Evolutionary conservation across 1,140 invertebrate species (phyloP).

Genomic region (Goniozus legneri): DNA sequence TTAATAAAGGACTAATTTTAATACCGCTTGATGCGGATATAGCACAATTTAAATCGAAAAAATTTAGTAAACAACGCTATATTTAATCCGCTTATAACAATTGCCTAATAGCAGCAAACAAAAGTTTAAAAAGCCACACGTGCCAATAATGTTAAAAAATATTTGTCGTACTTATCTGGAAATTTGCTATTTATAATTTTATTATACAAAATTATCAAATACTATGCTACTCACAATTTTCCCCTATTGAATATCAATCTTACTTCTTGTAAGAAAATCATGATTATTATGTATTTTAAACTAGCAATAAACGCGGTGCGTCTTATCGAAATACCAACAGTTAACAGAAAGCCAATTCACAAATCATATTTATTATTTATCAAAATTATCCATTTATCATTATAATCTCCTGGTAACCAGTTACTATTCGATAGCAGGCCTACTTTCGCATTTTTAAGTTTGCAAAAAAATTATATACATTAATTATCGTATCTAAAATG

Average conservation of each 20-base stretch:
- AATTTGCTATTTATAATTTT: too few relatives aligned
- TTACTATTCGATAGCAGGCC: conserved; percentile 21
- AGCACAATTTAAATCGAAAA: conserved; percentile 1
- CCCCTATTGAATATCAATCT: too few relatives aligned
- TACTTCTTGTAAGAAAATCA: too few relatives aligned
- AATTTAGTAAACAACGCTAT: conserved; percentile 8
- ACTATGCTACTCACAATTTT: too few relatives aligned
- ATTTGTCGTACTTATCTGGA: too few relatives aligned
- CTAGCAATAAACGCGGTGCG: conserved; percentile 3
- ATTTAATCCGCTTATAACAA: conserved; percentile 15
- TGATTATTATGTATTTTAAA: too few relatives aligned
- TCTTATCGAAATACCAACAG: conserved; percentile 2
- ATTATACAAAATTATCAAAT: neutral
- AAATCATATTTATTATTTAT: too few relatives aligned
- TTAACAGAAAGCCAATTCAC: conserved; percentile 12
- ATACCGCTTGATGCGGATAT: neutral
- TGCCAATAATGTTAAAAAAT: conserved; percentile 22
- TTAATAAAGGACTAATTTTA: too few relatives aligned
- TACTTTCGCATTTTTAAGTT: conserved; percentile 30
- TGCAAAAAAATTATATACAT: conserved; percentile 14
- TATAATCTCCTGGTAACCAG: conserved; percentile 2
- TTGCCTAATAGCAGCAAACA: conserved; percentile 12
- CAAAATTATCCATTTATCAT: conserved; percentile 11
- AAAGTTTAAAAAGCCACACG: conserved; percentile 5
- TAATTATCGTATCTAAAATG: neutral